phyloP scores from a whole-genome alignment of 2,797 vertebrate species.

The Molothrus ater region DNA sequence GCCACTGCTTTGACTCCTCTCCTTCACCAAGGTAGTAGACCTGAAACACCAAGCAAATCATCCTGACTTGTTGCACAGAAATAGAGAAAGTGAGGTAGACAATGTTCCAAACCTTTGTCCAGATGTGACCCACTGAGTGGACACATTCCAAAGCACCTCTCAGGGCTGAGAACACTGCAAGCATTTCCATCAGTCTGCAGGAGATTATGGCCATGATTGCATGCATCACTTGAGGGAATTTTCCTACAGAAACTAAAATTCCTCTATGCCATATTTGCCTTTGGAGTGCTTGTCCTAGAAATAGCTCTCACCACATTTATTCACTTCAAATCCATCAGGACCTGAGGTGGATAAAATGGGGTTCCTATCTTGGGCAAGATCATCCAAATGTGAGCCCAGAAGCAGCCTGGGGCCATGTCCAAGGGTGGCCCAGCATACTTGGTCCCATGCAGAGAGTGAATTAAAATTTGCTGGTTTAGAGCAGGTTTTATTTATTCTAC shows the following conservation, averaged over 20 bases:
- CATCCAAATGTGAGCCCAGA: background rate
- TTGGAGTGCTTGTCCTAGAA: background rate
- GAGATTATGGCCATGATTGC: background rate
- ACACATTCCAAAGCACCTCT: background rate
- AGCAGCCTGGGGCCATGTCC: background rate
- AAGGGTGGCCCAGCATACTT: background rate
- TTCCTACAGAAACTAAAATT: background rate
- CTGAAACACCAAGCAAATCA: constrained; percentile 68
- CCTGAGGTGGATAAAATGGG: background rate
- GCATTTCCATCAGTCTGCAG: background rate
- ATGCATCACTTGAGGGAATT: background rate
- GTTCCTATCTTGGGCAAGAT: background rate
- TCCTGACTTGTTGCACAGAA: background rate
- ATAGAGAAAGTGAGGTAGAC: background rate
- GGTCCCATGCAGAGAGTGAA: background rate
- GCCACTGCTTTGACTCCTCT: constrained; percentile 86
- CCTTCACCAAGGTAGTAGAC: constrained; percentile 93
- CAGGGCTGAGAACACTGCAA: background rate
- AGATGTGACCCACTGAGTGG: background rate
- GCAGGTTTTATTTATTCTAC: background rate
- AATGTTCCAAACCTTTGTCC: background rate
- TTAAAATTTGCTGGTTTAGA: background rate
- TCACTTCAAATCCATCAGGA: background rate
- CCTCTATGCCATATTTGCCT: background rate
- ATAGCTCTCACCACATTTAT: background rate